Base-by-base conservation (phyloP, 2,888 invertebrate species). In the Cerastis rubricosa region DNA sequence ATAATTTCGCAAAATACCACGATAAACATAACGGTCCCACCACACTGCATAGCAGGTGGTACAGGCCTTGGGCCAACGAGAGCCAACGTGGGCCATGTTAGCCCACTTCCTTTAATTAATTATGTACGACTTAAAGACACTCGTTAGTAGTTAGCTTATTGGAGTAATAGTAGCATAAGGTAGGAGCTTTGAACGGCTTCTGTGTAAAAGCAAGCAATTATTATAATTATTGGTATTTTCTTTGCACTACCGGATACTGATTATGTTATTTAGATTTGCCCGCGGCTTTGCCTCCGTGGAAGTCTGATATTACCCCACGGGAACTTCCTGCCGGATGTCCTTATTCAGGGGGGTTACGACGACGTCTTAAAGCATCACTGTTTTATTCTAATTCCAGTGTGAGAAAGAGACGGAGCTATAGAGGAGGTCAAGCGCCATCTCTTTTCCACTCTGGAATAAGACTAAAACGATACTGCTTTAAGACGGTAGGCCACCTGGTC, bases 51-150 rank as follows among this genome's bases (percentile, higher is more conserved):
- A 51, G 82, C 82, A 85, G 83, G 82, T 83, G 83, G 82, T 61
- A 73, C 61, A 64, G 69, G 71, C 82, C 71, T 67, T 66, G 43
- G 59, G 64, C 57, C 57, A 70, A 40, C 51, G 64, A 54, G 65
- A 61, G 54, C 74, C 83, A 70, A 40, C 51, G 59, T 61, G 74
- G 71, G 54, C 74, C 83, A 74, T 85, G 86, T 74, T 85, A 82
- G 54, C 78, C 83, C 67, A 85, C 83, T 72, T 82, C 74, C 74
- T 29, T 69, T 77, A 82, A 82, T 83, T 83, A 85, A 85, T 85
- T 82, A 68, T 74, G 45, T 70, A 84, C 65, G 69, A 85, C 69
- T 85, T 76, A 49, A 85, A 74, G 74, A 81, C 67, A 72, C 59
- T 57, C 43, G 71, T 76, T 59, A 59, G 59, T 71, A 66, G 83